Conservation (phyloP, 2,888 invertebrate genomes). For the Mellilla xanthometata region DNA sequence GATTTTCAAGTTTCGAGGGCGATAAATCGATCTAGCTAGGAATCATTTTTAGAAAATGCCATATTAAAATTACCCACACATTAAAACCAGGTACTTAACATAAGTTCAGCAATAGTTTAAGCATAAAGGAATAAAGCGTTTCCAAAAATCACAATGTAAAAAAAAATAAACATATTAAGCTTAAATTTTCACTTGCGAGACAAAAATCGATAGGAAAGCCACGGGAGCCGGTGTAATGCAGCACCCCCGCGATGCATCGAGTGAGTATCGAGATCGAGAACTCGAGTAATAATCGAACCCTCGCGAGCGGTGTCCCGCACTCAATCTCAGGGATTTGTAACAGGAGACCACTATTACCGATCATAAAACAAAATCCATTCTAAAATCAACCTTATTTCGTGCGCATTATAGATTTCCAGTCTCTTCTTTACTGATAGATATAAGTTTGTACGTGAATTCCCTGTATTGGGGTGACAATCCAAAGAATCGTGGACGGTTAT, state of each 20-base stretch:
- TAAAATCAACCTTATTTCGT: conserved; percentile 42
- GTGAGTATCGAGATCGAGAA: conserved; percentile 69
- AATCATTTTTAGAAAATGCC: too few species aligned
- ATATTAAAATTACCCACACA: too few species aligned
- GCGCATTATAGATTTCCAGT: conserved; percentile 25
- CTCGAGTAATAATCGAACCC: conserved; percentile 74
- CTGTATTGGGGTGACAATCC: conserved; percentile 71
- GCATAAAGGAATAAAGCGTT: too few species aligned
- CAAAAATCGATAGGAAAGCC: conserved; percentile 50
- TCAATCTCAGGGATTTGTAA: conserved; percentile 73
- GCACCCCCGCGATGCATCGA: conserved; percentile 69
- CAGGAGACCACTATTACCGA: conserved; percentile 38
- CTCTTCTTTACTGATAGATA: conserved; percentile 7
- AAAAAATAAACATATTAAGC: too few species aligned
- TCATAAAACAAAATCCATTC: conserved; percentile 20
- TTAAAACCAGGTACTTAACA: too few species aligned
- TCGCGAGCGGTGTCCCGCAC: conserved; percentile 63
- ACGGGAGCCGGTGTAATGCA: conserved; percentile 58
- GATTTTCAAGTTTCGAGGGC: too few species aligned
- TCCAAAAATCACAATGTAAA: too few species aligned
- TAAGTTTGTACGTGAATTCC: conserved; percentile 41
- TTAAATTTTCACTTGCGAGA: too few species aligned
- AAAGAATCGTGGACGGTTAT: conserved; percentile 71
- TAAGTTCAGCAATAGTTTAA: too few species aligned
- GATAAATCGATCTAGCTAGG: too few species aligned